phyloP scores from a whole-genome alignment of 2,888 invertebrate genomes.

The Rhagophthalmus giganteus region DNA sequence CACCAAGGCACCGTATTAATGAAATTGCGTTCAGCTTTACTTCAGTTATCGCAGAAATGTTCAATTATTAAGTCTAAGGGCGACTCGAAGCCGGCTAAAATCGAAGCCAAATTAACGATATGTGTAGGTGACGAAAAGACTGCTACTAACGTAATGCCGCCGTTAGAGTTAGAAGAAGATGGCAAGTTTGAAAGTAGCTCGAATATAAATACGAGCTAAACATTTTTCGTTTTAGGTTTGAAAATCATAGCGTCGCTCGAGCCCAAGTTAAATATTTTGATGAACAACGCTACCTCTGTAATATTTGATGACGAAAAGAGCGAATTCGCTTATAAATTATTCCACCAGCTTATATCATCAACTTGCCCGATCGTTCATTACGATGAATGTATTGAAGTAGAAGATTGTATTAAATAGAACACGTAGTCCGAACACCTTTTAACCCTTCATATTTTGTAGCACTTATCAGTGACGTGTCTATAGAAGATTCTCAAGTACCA shows the following conservation, averaged over 20 bases:
- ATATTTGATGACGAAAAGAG: slow-evolving; percentile 4
- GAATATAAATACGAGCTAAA: background rate
- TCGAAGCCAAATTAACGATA: too few species aligned
- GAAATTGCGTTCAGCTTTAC: slow-evolving; percentile 62
- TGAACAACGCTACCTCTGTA: slow-evolving; percentile 6
- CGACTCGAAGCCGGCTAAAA: too few species aligned
- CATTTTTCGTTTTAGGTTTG: background rate
- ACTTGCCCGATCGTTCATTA: slow-evolving; percentile 10
- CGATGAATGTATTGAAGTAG: slow-evolving; percentile 5
- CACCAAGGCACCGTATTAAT: slow-evolving; percentile 60
- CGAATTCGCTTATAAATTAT: slow-evolving; percentile 19
- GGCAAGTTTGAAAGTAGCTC: slow-evolving; percentile 2
- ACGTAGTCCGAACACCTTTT: background rate
- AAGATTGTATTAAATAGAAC: slow-evolving; percentile 16
- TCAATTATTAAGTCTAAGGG: slow-evolving; percentile 27
- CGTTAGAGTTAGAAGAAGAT: slow-evolving; percentile 14
- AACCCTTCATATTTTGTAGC: slow-evolving; percentile 4
- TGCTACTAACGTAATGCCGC: too few species aligned
- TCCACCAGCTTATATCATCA: slow-evolving; percentile 14
- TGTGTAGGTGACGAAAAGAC: too few species aligned
- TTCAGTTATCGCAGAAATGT: slow-evolving; percentile 60
- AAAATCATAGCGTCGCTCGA: slow-evolving; percentile 12
- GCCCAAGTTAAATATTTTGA: slow-evolving; percentile 12
- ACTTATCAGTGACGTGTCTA: slow-evolving; percentile 11
- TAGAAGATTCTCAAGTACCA: slow-evolving; percentile 22